Evolutionary conservation across 2,113 vertebrate species (phyloP).

Genomic region (Ictalurus punctatus): DNA sequence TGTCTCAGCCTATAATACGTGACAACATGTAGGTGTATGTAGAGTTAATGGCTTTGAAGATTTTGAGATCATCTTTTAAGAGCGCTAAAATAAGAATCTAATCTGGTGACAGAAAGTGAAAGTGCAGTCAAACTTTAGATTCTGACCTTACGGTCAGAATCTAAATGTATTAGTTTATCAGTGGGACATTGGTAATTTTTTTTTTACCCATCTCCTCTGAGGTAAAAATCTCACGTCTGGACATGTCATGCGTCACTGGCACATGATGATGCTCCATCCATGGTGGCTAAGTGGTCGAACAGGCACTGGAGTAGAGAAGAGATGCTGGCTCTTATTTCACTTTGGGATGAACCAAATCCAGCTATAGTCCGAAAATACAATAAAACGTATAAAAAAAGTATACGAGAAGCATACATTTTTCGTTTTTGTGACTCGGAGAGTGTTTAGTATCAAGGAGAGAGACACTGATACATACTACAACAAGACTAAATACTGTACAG

Average conservation of each 20-base stretch:
- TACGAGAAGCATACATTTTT: not conserved
- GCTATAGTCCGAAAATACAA: not conserved
- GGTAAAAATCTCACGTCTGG: not conserved
- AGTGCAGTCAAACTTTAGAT: no score
- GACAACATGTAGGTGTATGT: no score
- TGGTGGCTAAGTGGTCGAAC: not conserved
- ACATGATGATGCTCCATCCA: no score
- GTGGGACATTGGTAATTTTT: no score
- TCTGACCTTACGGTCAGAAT: no score
- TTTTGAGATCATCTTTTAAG: no score
- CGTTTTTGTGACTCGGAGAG: not conserved
- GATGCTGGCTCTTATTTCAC: not conserved
- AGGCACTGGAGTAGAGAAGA: not conserved
- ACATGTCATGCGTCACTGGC: not conserved
- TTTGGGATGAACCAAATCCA: not conserved
- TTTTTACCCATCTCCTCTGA: not conserved
- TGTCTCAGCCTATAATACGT: no score
- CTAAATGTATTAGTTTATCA: no score
- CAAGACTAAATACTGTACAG: not conserved
- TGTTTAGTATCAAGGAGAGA: not conserved
- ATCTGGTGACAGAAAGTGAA: no score
- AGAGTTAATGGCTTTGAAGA: no score
- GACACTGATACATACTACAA: not conserved
- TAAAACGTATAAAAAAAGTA: not conserved
- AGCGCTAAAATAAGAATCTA: no score